Base-by-base conservation (phyloP, 2,888 invertebrate genomes). In the Agonopterix alstromeriana region DNA sequence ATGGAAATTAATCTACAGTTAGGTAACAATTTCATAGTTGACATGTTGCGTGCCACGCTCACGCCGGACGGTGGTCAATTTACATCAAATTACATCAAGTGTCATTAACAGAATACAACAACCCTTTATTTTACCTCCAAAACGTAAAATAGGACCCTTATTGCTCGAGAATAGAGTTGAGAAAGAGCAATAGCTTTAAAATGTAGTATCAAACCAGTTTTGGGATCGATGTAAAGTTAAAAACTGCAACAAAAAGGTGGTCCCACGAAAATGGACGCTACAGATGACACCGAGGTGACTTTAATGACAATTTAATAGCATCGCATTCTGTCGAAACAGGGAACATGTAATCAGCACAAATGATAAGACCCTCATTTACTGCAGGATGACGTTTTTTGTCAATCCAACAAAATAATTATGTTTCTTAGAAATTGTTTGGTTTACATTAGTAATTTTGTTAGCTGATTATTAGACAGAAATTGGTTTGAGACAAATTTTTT, bases 301-400 rank as follows among this genome's bases (percentile, higher is more conserved):
- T 81, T 88, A 88, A 88, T 84, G 88, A 84, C 83, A 85, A 74
- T 88, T 85, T 88, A 88, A 88, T 88, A 84, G 84, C 86, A 73
- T 73, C 70, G 77, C 83, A 82, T 79, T 72, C 77, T 83, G 82
- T 77, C 77, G 71, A 70, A 68, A 69, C 71, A 71, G 70, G 63
- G 66, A 76, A 82, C 77, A 62, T 78, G 80, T 77, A 86, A 87
- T 87, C 86, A 85, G 72, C 70, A 70, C 78, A 73, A 76, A 77
- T 81, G 82, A 83, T 84, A 82, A 81, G 71, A 73, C 67, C 69
- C 38, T 69, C 72, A 77, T 82, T 77, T 77, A 36, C 61, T 51
- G 60, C 60, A 64, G 70, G 65, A 65, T 63, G 67, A 58, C 58
- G 60, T 69, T 83, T 82, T 80, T 82, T 80, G 71, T 73, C 67